Conservation (phyloP, 2,888 invertebrate species). For the Scrobipalpa costella region DNA sequence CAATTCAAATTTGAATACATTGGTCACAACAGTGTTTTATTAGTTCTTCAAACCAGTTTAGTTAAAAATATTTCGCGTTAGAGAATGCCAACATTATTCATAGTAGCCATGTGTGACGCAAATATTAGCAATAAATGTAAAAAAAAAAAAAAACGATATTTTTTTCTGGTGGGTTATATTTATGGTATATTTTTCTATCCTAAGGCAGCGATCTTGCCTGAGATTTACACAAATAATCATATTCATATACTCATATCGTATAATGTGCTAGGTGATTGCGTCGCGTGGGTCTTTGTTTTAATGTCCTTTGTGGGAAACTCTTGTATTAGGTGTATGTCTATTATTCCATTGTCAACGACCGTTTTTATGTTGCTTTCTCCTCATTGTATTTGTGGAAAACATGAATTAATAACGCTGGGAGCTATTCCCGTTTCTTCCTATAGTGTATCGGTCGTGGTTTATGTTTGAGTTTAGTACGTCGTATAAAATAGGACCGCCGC, state of each 20-base stretch:
- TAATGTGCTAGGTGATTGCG: conserved; percentile 20
- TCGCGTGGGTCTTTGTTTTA: conserved; percentile 34
- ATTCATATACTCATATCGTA: not conserved
- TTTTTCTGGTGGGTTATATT: not conserved
- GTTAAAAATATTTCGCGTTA: not conserved
- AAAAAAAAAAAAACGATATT: not conserved
- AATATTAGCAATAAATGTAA: not conserved
- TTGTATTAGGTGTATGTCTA: conserved; percentile 35
- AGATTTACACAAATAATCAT: conserved; percentile 1
- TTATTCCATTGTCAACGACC: conserved; percentile 37
- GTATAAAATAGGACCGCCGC: not conserved
- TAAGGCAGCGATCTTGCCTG: not conserved
- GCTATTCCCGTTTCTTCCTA: conserved; percentile 13
- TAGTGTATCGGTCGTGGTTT: conserved; percentile 13
- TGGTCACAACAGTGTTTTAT: not conserved
- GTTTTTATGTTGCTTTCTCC: conserved; percentile 40
- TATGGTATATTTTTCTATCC: not conserved
- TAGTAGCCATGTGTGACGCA: not conserved
- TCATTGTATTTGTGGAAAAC: conserved; percentile 20
- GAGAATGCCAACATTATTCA: not conserved
- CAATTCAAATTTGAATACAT: not conserved
- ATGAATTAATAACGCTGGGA: conserved; percentile 13
- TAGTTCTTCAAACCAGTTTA: not conserved
- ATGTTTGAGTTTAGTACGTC: conserved; percentile 11
- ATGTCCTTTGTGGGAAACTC: conserved; percentile 38